Evolutionary conservation across 2,888 invertebrate species (phyloP).

Genomic region (Limenitis camilla): DNA sequence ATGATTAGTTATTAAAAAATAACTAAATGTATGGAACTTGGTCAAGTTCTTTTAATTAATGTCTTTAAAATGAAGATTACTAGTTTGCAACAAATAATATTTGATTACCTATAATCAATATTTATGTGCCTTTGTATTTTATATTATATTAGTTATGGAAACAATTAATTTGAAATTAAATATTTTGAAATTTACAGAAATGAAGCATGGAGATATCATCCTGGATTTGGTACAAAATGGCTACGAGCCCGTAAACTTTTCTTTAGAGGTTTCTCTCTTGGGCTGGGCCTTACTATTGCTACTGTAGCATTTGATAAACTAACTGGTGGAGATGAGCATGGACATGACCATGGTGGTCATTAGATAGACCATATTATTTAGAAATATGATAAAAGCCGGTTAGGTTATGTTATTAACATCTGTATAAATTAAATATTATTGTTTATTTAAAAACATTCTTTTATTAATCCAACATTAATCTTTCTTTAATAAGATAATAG

Average conservation of each 20-base stretch:
- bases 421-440: not conserved
- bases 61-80: not conserved
- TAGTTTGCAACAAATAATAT: too few species aligned
- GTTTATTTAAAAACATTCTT: not conserved
- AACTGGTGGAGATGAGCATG: slow-evolving; percentile 48
- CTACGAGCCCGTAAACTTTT: slow-evolving; percentile 59
- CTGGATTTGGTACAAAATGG: slow-evolving; percentile 73
- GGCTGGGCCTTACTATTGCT: slow-evolving; percentile 63
- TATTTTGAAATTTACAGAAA: slow-evolving; percentile 73
- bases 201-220: slow-evolving; percentile 87
- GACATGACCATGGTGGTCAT: slow-evolving; percentile 36
- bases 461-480: not conserved
- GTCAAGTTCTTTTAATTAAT: not conserved
- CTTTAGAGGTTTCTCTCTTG: slow-evolving; percentile 79
- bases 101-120: too few species aligned
- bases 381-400: not conserved
- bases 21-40: not conserved
- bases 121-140: too few species aligned
- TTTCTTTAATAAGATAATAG: too few species aligned
- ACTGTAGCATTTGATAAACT: slow-evolving; percentile 40
- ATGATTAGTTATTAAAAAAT: too few species aligned
- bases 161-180: too few species aligned
- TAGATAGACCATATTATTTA: slow-evolving; percentile 1
- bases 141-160: too few species aligned
- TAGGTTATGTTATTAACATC: not conserved